A percentile compares a stretch with the other conserved stretches of the same genome.
These are phyloP conservation scores for Diarsia dahlii DNA, from an alignment of 2,888 invertebrate genomes.

Conservation along the genomic window DNA sequence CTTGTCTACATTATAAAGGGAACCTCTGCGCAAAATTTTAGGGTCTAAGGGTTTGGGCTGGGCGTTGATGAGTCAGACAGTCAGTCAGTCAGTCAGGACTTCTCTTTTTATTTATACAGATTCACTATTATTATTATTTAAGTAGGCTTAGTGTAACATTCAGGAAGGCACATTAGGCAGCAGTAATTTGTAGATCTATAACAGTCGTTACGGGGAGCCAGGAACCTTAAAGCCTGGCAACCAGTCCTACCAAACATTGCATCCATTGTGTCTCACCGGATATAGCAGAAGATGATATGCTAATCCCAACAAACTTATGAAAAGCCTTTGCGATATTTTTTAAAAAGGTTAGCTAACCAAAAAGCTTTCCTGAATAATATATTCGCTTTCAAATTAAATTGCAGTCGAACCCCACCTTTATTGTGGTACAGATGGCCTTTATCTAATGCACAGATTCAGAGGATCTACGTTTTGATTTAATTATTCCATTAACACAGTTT, in stretches of 20 bases:
- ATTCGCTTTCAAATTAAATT: neutral
- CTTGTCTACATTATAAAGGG: too few relatives aligned
- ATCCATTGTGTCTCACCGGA: too few relatives aligned
- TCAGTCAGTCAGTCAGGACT: too few relatives aligned
- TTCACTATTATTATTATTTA: too few relatives aligned
- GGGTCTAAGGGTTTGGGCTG: too few relatives aligned
- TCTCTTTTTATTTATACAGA: too few relatives aligned
- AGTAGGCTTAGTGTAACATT: neutral
- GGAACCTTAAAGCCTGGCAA: neutral
- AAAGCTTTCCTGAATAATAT: neutral
- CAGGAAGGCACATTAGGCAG: neutral
- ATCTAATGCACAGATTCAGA: conserved; percentile 47
- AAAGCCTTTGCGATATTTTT: neutral
- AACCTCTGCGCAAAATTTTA: too few relatives aligned
- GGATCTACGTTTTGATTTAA: conserved; percentile 56
- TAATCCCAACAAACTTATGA: neutral
- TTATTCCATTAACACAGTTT: conserved; percentile 44
- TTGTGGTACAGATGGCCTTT: conserved; percentile 25
- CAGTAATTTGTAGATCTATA: neutral
- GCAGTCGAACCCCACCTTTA: conserved; percentile 11
- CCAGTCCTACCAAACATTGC: neutral
- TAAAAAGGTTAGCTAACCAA: neutral
- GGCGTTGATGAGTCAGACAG: too few relatives aligned
- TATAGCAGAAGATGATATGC: too few relatives aligned
- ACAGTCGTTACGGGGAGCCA: neutral